Conservation (phyloP, 92 coral and sea anemone genomes). For the Siderastrea siderea region DNA sequence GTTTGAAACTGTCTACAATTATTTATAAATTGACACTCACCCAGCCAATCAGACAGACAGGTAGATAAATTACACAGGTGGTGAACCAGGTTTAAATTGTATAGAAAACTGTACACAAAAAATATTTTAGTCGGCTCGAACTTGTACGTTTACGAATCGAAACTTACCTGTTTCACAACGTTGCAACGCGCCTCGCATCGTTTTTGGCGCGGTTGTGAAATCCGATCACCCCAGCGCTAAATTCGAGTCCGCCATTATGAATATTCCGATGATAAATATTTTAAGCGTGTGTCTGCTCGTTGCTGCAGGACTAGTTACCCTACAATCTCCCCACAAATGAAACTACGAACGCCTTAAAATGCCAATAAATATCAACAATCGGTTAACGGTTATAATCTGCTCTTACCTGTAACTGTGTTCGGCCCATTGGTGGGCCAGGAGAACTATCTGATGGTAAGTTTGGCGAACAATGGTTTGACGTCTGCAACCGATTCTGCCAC, state of each 20-base stretch:
- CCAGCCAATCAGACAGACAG: conserved; percentile 79
- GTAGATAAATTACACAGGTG: conserved; percentile 79
- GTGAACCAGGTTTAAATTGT: conserved; percentile 79
- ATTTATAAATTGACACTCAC: conserved; percentile 84
- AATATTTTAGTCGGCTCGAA: conserved; percentile 38
- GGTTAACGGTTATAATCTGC: conserved; percentile 32
- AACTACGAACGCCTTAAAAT: conserved; percentile 48
- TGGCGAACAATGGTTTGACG: conserved; percentile 69
- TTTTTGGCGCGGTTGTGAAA: conserved; percentile 71
- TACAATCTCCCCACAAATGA: conserved; percentile 58
- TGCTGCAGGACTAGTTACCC: conserved; percentile 17
- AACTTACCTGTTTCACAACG: conserved; percentile 1
- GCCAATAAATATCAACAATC: conserved; percentile 59
- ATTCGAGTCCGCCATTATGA: conserved; percentile 91
- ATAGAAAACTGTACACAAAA: conserved; percentile 64
- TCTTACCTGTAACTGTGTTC: conserved; percentile 87
- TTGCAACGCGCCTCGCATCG: conserved; percentile 26
- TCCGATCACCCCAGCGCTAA: conserved; percentile 83
- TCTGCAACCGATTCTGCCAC: conserved; percentile 68
- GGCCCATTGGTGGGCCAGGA: conserved; percentile 74
- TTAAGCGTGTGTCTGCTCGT: conserved; percentile 81
- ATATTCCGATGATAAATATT: conserved; percentile 85
- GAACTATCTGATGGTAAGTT: conserved; percentile 67
- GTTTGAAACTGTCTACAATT: conserved; percentile 80
- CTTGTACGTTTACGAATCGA: conserved; percentile 37